Base-by-base conservation (phyloP, 2,113 vertebrate species). In the Melospiza melodia region DNA sequence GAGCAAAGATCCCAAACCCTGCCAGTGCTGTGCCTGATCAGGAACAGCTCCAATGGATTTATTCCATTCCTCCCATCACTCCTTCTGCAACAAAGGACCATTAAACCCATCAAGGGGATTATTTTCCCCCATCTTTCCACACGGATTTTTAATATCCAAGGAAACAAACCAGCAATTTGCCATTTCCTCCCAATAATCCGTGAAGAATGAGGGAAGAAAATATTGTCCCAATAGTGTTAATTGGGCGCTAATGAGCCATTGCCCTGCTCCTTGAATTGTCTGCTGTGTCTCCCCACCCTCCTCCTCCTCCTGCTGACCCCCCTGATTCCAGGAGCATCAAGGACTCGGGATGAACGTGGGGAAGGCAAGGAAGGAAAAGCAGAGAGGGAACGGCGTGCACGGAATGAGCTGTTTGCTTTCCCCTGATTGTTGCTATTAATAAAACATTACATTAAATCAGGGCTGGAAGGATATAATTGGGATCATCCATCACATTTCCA, bases 401-500 rank as follows among this genome's bases (percentile, higher is more conserved):
- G 3, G 96, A 97, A 95, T 83, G 92, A 97, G 97, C 93, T 90
- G 96, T 97, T 98, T 98, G 97, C 97, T 97, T 94, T 95, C 85
- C 90, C 92, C 91, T 94, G 97, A 97, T 95, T 84, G 96, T 91
- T 92, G 86, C 97, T 97, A 96, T 98, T 98, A 98, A 98, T 98
- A 97, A 98, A 98, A 96, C 94, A 97, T 98, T 93, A 62, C 90
- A 97, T 98, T 97, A 95, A 97, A 97, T 95, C 94, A 39, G 94
- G 87, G 82, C 96, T 96, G 65, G 20, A 81, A 93, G 93, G 90
- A 71, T 63, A 94, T 97, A 98, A 98, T 98, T 97, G 97, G 96
- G 96, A 89, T 93, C 96, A 97, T 98, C 97, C 97, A 93, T 98
- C 97, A 98, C 3, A 9, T 85, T 87, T 89, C 51, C 35, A 80